These are phyloP conservation scores for Vespertilio murinus DNA, from an alignment of 2,797 vertebrate species.

Conservation along the genomic window DNA sequence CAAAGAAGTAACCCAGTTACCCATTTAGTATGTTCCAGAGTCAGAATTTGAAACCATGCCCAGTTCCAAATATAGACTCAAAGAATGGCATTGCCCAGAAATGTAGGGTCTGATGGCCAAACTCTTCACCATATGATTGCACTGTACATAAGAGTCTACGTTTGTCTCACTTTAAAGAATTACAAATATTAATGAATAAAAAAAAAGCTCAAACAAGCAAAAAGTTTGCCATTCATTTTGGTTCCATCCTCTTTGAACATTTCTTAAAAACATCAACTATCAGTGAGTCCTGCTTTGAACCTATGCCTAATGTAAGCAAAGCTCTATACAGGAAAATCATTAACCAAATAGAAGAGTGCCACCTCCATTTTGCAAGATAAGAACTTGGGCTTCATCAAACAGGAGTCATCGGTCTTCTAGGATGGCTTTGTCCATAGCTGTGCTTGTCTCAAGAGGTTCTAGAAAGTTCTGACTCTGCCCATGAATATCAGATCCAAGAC, in stretches of 20 bases:
- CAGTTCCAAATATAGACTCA: neutral
- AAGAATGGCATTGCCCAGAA: neutral
- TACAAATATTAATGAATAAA: neutral
- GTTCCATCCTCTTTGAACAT: slow-evolving; percentile 42
- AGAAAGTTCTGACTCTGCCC: neutral
- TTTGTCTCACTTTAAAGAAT: slow-evolving; percentile 23
- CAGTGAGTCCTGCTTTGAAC: slow-evolving; percentile 47
- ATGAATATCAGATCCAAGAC: neutral
- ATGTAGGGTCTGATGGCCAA: neutral
- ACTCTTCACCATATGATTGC: neutral
- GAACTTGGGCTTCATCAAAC: neutral
- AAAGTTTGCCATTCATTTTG: slow-evolving; percentile 51
- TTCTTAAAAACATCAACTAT: slow-evolving; percentile 58
- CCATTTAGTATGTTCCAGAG: neutral
- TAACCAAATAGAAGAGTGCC: slow-evolving; percentile 19
- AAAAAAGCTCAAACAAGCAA: slow-evolving; percentile 18
- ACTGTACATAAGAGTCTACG: neutral
- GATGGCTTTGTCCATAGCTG: neutral
- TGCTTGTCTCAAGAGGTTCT: neutral
- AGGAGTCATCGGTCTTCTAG: neutral
- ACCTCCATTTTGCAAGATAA: neutral
- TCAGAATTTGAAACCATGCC: neutral
- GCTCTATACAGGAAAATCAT: slow-evolving; percentile 36
- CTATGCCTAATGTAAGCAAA: slow-evolving; percentile 52
- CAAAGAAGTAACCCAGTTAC: neutral